phyloP scores from a whole-genome alignment of 2,113 vertebrate species.

The Taurulus bubalis region DNA sequence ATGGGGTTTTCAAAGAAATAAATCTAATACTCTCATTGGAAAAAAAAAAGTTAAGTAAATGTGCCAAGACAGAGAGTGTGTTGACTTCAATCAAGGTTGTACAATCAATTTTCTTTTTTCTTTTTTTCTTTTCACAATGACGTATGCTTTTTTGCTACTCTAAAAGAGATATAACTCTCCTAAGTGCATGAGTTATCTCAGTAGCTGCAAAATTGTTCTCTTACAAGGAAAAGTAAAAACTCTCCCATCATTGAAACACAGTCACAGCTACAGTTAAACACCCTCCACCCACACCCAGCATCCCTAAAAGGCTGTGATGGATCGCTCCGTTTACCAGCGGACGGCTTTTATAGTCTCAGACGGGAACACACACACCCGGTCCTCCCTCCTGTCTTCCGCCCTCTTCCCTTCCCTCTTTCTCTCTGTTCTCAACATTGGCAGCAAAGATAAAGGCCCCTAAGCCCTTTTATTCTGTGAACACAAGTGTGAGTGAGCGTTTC shows the following conservation, averaged over 20 bases:
- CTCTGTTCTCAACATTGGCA: slow-evolving; percentile 62
- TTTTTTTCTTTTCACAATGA: background rate
- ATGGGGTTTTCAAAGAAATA: slow-evolving; percentile 31
- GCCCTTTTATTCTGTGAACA: slow-evolving; percentile 56
- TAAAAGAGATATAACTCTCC: background rate
- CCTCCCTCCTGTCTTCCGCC: slow-evolving; percentile 51
- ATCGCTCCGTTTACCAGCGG: slow-evolving; percentile 61
- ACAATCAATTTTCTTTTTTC: slow-evolving; percentile 1
- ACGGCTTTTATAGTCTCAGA: slow-evolving; percentile 62
- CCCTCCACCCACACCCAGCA: slow-evolving; percentile 24
- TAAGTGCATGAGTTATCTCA: background rate
- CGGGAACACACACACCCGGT: slow-evolving; percentile 58
- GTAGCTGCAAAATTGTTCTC: slow-evolving; percentile 14
- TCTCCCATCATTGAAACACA: background rate
- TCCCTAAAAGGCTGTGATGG: slow-evolving; percentile 65
- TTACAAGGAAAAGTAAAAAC: slow-evolving; percentile 29
- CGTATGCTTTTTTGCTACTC: background rate
- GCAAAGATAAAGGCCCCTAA: slow-evolving; percentile 61
- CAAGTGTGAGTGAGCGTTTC: slow-evolving; percentile 17
- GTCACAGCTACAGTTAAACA: slow-evolving; percentile 58
- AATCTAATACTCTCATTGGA: slow-evolving; percentile 33
- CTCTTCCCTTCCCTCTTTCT: slow-evolving; percentile 49
- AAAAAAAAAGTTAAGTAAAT: slow-evolving; percentile 27
- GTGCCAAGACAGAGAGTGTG: slow-evolving; percentile 9
- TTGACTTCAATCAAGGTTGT: background rate